Conservation (phyloP, 2,113 vertebrate species). For the Dinomys branickii region DNA sequence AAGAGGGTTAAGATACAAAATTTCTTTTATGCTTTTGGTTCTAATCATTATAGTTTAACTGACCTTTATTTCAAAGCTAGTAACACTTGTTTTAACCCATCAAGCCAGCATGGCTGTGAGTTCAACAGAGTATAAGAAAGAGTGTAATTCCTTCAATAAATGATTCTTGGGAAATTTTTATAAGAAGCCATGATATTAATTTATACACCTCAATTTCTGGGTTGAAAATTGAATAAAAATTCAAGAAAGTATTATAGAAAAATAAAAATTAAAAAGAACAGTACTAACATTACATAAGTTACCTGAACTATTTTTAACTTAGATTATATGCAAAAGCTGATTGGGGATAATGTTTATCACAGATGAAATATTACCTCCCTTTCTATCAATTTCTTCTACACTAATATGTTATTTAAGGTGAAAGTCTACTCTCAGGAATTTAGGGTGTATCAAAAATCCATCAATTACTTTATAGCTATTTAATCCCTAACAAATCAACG, state of each 20-base stretch:
- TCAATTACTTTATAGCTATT: neutral
- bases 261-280: neutral
- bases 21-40: neutral
- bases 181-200: neutral
- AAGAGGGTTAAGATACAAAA: neutral
- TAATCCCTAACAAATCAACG: neutral
- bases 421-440: neutral
- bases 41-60: neutral
- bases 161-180: neutral
- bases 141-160: neutral
- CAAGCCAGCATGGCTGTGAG: neutral
- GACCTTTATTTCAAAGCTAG: conserved; percentile 13
- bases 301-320: neutral
- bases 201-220: neutral
- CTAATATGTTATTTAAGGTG: neutral
- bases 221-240: neutral
- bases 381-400: neutral
- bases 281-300: neutral
- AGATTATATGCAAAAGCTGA: neutral
- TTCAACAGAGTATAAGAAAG: neutral
- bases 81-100: neutral
- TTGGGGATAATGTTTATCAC: neutral
- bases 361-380: neutral
- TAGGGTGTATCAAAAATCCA: neutral
- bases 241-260: neutral